phyloP scores from a whole-genome alignment of 2,888 invertebrate species.

The Hydrotaea diabolus region DNA sequence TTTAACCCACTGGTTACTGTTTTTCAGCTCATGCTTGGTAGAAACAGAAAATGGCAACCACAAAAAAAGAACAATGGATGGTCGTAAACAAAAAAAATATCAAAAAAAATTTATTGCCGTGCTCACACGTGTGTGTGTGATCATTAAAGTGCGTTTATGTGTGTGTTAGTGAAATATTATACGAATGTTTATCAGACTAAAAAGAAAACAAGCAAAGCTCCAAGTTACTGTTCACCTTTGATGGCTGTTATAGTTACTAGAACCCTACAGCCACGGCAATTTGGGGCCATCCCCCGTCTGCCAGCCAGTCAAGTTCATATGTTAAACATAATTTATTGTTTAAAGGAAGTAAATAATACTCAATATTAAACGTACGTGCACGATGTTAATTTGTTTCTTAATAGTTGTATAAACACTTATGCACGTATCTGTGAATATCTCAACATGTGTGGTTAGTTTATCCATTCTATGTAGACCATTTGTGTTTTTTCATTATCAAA shows the following conservation, averaged over 20 bases:
- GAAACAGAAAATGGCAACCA: background rate
- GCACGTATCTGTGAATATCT: background rate
- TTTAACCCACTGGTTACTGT: background rate
- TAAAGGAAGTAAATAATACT: constrained; percentile 41
- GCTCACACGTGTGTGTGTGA: constrained; percentile 2
- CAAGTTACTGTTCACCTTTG: background rate
- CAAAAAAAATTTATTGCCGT: constrained; percentile 17
- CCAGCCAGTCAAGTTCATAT: constrained; percentile 22
- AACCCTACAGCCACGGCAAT: background rate
- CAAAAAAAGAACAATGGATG: background rate
- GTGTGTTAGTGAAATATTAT: constrained; percentile 30
- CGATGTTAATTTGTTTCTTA: constrained; percentile 24
- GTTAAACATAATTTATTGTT: constrained; percentile 43
- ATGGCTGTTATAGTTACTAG: background rate
- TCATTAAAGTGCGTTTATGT: constrained; percentile 31
- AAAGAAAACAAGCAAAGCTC: background rate
- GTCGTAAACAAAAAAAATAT: constrained; percentile 8
- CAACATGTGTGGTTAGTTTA: no score
- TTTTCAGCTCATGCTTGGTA: background rate
- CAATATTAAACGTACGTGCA: constrained; percentile 40
- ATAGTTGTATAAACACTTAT: background rate
- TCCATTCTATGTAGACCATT: no score
- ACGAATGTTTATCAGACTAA: background rate
- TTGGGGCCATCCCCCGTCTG: no score
- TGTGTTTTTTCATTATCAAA: no score